A percentile compares a stretch with the other conserved stretches of the same genome.
phyloP scores from a whole-genome alignment of 1,140 invertebrate species.

The Catajapyx aquilonaris region DNA sequence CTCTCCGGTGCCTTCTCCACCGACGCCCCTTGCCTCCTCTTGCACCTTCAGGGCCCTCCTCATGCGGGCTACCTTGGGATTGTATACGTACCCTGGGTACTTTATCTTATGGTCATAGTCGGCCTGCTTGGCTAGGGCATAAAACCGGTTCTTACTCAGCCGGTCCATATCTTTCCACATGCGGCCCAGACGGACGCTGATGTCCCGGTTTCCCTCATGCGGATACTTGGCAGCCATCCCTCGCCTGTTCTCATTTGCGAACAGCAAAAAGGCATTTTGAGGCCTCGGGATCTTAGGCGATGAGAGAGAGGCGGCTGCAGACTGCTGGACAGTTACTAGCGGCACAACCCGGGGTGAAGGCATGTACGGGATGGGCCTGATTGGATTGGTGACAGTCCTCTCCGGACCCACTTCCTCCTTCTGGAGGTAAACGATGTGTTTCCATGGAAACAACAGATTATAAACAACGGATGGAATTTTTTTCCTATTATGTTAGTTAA shows the following conservation, averaged over 20 bases:
- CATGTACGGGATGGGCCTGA: too few species aligned
- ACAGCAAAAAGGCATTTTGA: slow-evolving; percentile 41
- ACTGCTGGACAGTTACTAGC: too few species aligned
- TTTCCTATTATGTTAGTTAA: too few species aligned
- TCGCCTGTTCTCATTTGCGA: slow-evolving; percentile 36
- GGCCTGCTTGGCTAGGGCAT: slow-evolving; percentile 28
- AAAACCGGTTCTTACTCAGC: slow-evolving; percentile 31
- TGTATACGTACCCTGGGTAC: slow-evolving; percentile 43
- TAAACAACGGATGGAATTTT: too few species aligned
- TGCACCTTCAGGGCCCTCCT: slow-evolving; percentile 35
- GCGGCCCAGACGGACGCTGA: slow-evolving; percentile 31
- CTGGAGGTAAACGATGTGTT: too few species aligned
- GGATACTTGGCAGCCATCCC: slow-evolving; percentile 30
- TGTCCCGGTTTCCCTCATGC: slow-evolving; percentile 35
- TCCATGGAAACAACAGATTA: too few species aligned
- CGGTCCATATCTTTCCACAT: slow-evolving; percentile 30
- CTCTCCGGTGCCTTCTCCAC: too few species aligned
- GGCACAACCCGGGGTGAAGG: too few species aligned
- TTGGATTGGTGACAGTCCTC: too few species aligned
- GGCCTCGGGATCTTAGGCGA: slow-evolving; percentile 38
- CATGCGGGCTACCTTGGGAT: slow-evolving; percentile 36
- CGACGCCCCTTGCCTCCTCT: too few species aligned
- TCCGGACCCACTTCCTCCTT: too few species aligned
- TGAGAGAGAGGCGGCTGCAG: too few species aligned
- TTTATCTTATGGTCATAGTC: slow-evolving; percentile 37